These are phyloP conservation scores for Macaca fascicularis DNA, from an alignment of 2,113 vertebrate genomes.

Conservation along the genomic window T2T-MFA8v1.1 NC_088375.1:167644001-167644500, in stretches of 20 bases:
- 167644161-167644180: background rate
- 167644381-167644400: background rate
- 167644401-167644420: background rate
- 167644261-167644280: background rate
- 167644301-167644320: conserved; percentile 56
- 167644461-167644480: background rate
- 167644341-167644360: background rate
- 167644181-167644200: background rate
- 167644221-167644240: conserved; percentile 27
- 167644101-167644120: background rate
- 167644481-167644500: background rate
- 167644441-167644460: background rate
- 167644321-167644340: background rate
- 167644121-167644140: background rate
- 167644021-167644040: background rate
- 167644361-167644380: background rate
- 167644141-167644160: background rate
- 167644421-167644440: background rate
- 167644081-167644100: background rate
- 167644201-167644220: background rate
- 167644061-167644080: background rate
- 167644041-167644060: background rate
- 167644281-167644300: conserved; percentile 38
- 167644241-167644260: conserved; percentile 27
- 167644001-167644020: too few relatives aligned